phyloP scores from a whole-genome alignment of 2,113 vertebrate species.

The Aythya baeri region DNA sequence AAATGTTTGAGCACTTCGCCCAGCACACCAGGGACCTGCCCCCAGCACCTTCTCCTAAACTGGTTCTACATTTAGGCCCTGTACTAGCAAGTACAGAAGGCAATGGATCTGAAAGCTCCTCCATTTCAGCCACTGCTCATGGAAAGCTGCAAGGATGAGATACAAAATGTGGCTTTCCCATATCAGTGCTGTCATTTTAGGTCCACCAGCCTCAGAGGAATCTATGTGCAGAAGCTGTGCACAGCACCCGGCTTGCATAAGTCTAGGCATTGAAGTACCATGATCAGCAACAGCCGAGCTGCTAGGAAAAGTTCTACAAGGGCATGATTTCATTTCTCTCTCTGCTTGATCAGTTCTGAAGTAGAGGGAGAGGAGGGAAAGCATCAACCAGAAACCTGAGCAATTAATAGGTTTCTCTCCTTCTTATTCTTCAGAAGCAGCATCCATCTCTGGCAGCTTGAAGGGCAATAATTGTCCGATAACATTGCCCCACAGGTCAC shows the following conservation, averaged over 20 bases:
- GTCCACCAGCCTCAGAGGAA: no score
- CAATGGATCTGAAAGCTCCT: neutral
- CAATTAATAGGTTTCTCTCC: neutral
- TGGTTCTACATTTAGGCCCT: neutral
- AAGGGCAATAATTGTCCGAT: neutral
- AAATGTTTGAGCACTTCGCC: fast-evolving
- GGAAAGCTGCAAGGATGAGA: neutral
- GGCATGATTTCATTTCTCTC: neutral
- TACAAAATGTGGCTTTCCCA: neutral
- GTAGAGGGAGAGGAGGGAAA: neutral
- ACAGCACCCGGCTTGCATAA: neutral
- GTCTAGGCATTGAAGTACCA: neutral
- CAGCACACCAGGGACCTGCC: neutral
- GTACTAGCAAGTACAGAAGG: neutral
- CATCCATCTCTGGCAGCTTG: fast-evolving
- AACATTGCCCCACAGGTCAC: neutral
- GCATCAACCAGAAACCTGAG: neutral
- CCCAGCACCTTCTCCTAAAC: fast-evolving
- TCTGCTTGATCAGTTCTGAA: neutral
- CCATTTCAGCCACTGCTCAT: neutral
- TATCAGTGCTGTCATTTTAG: neutral
- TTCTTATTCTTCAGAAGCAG: neutral
- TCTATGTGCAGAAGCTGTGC: neutral
- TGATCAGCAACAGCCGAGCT: neutral
- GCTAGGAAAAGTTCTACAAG: neutral